These are phyloP conservation scores for Calonectris borealis DNA, from an alignment of 2,113 vertebrate genomes.

Conservation along the genomic window DNA sequence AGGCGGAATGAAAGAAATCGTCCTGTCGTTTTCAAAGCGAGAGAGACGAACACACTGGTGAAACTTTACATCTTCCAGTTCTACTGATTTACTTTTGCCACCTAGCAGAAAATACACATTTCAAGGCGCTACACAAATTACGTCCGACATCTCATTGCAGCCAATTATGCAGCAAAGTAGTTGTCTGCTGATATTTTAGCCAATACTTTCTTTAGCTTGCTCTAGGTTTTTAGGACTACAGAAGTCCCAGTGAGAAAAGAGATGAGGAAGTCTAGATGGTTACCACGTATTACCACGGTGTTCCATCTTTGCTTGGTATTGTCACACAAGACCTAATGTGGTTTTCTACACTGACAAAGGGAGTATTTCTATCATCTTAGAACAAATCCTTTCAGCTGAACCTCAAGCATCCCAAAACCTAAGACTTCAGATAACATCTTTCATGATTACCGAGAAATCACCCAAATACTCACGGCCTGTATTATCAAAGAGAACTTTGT, in stretches of 20 bases:
- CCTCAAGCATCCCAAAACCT: background rate
- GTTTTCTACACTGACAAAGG: background rate
- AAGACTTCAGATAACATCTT: background rate
- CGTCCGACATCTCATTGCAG: accelerated
- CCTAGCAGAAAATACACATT: constrained; percentile 61
- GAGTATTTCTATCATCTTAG: background rate
- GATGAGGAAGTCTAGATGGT: background rate
- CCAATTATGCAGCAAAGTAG: background rate
- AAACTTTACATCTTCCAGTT: constrained; percentile 89
- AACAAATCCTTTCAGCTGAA: background rate
- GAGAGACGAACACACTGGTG: constrained; percentile 90
- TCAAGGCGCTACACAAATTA: background rate
- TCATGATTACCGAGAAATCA: accelerated
- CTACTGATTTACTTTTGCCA: constrained; percentile 90
- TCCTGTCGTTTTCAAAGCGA: constrained; percentile 89
- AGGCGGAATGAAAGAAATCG: constrained; percentile 89
- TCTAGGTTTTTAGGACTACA: background rate
- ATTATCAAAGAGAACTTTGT: constrained; percentile 98
- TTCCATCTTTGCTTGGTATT: background rate
- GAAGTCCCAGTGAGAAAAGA: background rate
- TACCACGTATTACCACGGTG: background rate
- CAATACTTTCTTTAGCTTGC: background rate
- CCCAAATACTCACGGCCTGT: constrained; percentile 90
- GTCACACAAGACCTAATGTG: background rate
- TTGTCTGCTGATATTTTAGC: background rate